These are phyloP conservation scores for Antitype chi DNA, from an alignment of 2,888 invertebrate species.

Conservation along the genomic window DNA sequence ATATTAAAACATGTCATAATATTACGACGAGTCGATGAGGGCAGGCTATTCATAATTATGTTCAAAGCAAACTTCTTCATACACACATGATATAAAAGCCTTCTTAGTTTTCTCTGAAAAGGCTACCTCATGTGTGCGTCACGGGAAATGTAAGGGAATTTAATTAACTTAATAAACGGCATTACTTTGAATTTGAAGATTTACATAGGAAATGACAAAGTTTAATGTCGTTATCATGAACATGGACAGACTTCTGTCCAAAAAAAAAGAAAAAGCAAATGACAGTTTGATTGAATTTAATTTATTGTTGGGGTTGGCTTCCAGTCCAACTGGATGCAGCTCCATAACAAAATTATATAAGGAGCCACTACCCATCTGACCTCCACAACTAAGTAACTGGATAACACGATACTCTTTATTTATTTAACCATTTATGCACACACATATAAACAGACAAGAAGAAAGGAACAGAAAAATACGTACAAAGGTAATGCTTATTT, in stretches of 20 bases:
- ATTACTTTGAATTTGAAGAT: not conserved
- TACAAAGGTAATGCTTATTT: no score
- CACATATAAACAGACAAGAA: no score
- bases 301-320: no score
- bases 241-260: not conserved
- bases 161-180: constrained; percentile 4
- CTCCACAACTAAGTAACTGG: no score
- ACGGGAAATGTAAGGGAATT: not conserved
- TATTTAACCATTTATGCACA: no score
- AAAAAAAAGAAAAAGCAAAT: not conserved
- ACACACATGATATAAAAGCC: constrained; percentile 13
- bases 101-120: constrained; percentile 24
- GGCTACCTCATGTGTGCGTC: not conserved
- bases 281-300: not conserved
- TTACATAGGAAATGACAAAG: not conserved
- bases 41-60: constrained; percentile 34
- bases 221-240: no score
- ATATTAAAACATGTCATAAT: not conserved
- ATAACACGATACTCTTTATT: no score
- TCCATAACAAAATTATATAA: no score
- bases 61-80: constrained; percentile 44
- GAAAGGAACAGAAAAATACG: no score
- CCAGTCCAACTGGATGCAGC: no score
- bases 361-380: no score
- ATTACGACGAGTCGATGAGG: constrained; percentile 4